Evolutionary conservation across 2,797 vertebrate genomes (phyloP), one percentile per base, ranked within the genome.

Genomic region (Spinus olivaceus): DNA sequence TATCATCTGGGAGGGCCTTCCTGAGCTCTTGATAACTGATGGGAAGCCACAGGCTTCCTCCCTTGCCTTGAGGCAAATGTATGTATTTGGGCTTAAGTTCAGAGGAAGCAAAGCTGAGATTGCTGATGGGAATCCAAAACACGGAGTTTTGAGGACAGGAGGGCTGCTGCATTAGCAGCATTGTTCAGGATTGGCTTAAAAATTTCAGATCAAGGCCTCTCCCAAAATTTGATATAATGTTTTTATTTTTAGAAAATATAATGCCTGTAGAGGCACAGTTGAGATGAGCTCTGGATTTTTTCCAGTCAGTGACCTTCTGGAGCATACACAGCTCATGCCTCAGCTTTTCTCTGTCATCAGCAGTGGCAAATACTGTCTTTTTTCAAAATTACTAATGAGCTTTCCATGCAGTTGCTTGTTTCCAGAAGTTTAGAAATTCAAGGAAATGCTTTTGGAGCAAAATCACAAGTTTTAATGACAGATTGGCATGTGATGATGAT

Each of bases 21-120:
- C 94, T 92, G 95, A 94, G 77, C 47, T 86, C 69, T 64, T 94
- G 94, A 90, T 96, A 94, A 91, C 67, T 79, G 67, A 67, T 96
- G 79, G 91, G 91, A 94, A 94, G 77, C 73, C 21, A 28, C 9
- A 8, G 65, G 51, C 85, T 94, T 95, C 93, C 91, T 91, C 76
- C 42, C 76, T 86, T 92, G 76, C 76, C 67, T 80, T 53, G 54
- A 72, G 80, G 39, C 54, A 94, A 78, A 69, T 30, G 12, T 88
- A 37, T 78, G 61, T 39, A 25, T 77, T 83, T 65, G 39, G 53
- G 46, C 57, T 74, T 39, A 57, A 70, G 35, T 81, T 91, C 72
- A 81, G 65, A 76, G 87, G 93, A 94, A 96, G 54, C 59, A 66
- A 82, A 96, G 28, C 80, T 76, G 73, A 76, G 54, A 78, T 37